Conservation (phyloP, 2,797 vertebrate genomes). For the Arnoldichthys spilopterus region DNA sequence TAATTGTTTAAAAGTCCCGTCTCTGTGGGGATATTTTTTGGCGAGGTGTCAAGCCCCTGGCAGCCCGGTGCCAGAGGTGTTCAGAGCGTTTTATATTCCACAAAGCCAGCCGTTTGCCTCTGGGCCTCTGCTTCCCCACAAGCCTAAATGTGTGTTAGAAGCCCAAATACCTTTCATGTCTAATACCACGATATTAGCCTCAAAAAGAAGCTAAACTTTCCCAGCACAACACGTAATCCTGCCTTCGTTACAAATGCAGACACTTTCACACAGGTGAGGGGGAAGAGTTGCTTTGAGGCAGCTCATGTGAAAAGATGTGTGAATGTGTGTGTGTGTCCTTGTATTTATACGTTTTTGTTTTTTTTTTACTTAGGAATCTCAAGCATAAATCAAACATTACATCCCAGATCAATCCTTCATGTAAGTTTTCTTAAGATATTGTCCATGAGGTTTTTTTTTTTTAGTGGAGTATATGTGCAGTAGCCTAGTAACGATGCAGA, state of each 20-base stretch:
- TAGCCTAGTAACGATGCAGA: constrained; percentile 12
- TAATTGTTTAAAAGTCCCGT: constrained; percentile 36
- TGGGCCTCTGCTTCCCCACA: constrained; percentile 63
- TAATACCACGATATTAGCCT: constrained; percentile 67
- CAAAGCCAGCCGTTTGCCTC: constrained; percentile 60
- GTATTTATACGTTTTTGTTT: not conserved
- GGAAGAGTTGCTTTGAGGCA: constrained; percentile 31
- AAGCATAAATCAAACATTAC: not conserved
- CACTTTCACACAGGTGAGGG: constrained; percentile 55
- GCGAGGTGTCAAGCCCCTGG: constrained; percentile 54
- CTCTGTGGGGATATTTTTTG: constrained; percentile 38
- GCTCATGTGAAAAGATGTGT: constrained; percentile 32
- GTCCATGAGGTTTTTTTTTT: not conserved
- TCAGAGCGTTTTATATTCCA: constrained; percentile 61
- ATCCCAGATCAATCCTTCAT: not conserved
- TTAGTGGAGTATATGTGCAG: not conserved
- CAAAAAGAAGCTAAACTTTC: constrained; percentile 67
- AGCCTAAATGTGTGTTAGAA: constrained; percentile 66
- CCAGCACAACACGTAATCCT: constrained; percentile 67
- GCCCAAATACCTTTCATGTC: constrained; percentile 67
- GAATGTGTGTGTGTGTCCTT: constrained; percentile 34
- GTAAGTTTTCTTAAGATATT: not conserved
- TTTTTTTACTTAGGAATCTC: not conserved
- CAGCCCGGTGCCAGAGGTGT: constrained; percentile 54
- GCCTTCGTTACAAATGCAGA: constrained; percentile 53